A percentile compares a stretch with the other conserved stretches of the same genome.
Conservation (phyloP, 2,797 vertebrate species). For the Micromesistius poutassou region DNA sequence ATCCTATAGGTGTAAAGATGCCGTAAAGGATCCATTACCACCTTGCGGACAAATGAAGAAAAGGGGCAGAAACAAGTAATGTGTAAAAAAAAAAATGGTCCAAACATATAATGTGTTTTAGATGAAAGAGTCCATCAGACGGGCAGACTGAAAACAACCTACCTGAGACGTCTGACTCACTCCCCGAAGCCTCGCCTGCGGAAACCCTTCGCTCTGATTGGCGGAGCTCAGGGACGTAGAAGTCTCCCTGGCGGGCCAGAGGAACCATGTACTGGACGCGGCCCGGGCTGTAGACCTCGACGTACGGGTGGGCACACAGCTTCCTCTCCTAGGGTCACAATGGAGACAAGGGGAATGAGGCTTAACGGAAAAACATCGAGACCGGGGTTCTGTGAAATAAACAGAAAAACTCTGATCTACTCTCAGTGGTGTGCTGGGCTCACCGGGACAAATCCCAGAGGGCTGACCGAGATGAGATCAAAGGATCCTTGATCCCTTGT, state of each 20-base stretch:
- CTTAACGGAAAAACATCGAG: background rate
- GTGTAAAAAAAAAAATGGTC: background rate
- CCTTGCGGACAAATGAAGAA: background rate
- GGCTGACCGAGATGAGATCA: too few relatives aligned
- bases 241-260: slow-evolving; percentile 86
- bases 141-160: slow-evolving; percentile 22
- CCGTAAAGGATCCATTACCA: background rate
- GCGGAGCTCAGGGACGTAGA: slow-evolving; percentile 89
- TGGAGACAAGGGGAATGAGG: background rate
- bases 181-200: slow-evolving; percentile 62
- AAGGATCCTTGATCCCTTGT: too few relatives aligned
- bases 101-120: background rate
- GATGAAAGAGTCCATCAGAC: slow-evolving; percentile 1
- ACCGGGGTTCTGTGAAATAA: background rate
- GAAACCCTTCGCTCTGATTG: slow-evolving; percentile 72
- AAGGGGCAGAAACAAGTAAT: background rate
- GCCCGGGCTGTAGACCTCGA: slow-evolving; percentile 87
- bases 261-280: slow-evolving; percentile 87
- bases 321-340: slow-evolving; percentile 78
- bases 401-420: background rate
- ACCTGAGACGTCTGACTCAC: slow-evolving; percentile 84
- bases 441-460: too few relatives aligned
- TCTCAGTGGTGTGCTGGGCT: too few relatives aligned
- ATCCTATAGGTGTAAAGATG: background rate
- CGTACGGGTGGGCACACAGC: slow-evolving; percentile 86